Percentiles rank a stretch among this genome's conserved stretches.
Conservation (phyloP, 1,140 invertebrate species). For the Liolophura sinensis region DNA sequence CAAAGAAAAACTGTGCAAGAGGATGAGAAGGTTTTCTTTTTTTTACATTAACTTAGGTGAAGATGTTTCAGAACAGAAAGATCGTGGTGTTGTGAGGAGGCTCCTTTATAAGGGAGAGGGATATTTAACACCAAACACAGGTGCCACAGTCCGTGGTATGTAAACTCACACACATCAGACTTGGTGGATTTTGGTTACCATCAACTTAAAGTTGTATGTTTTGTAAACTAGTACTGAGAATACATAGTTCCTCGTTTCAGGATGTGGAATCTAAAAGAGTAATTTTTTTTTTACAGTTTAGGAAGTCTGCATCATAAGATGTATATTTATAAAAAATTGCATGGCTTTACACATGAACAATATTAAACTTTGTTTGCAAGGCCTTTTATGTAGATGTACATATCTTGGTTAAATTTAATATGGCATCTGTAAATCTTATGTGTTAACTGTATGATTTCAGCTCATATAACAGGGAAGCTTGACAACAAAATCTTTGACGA, state of each 20-base stretch:
- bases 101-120: constrained; percentile 73
- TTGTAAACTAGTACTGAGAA: constrained; percentile 5
- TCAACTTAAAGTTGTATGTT: not conserved
- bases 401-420: not conserved
- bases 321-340: not conserved
- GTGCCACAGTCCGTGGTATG: constrained; percentile 62
- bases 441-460: constrained; percentile 59
- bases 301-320: not conserved
- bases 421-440: no score
- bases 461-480: constrained; percentile 77
- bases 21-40: constrained; percentile 7
- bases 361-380: not conserved
- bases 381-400: not conserved
- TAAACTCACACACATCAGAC: constrained; percentile 12
- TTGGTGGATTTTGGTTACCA: not conserved
- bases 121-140: constrained; percentile 75
- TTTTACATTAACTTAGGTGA: constrained; percentile 64
- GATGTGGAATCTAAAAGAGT: not conserved
- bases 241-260: not conserved
- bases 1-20: not conserved
- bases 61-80: constrained; percentile 82
- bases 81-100: constrained; percentile 79
- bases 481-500: constrained; percentile 73
- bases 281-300: not conserved
- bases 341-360: not conserved